Conservation (phyloP, 2,888 invertebrate genomes). For the Steinernema hermaphroditum region DNA sequence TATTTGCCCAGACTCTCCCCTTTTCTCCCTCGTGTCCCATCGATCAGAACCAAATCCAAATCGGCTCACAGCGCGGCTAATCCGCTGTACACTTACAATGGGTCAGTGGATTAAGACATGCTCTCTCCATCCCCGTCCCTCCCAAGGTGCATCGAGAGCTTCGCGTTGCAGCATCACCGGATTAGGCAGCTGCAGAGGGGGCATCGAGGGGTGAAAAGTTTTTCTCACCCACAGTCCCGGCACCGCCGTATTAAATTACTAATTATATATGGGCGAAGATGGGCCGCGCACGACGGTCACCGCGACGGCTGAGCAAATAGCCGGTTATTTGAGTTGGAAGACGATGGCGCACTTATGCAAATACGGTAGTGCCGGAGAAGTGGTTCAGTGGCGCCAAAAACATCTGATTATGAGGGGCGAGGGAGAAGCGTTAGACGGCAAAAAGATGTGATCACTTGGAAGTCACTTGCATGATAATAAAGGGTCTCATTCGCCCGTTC, state of each 20-base stretch:
- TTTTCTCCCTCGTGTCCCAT: neutral
- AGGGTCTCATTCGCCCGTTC: too few species aligned
- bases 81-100: conserved; percentile 23
- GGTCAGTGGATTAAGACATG: conserved; percentile 17
- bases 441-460: neutral
- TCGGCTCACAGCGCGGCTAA: neutral
- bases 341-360: neutral
- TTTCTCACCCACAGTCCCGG: conserved; percentile 6
- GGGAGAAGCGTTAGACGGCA: neutral
- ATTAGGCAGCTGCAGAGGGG: conserved; percentile 1
- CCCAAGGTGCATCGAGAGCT: neutral
- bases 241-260: conserved; percentile 19
- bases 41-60: conserved; percentile 3
- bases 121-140: neutral
- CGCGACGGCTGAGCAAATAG: conserved; percentile 26
- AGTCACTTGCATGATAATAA: too few species aligned
- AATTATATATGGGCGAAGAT: conserved; percentile 8
- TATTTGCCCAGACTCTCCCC: neutral
- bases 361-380: neutral
- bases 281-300: conserved; percentile 8
- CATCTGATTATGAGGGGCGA: neutral
- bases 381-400: conserved; percentile 5
- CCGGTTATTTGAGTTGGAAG: conserved; percentile 1
- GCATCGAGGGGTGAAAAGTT: neutral
- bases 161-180: neutral